phyloP scores from a whole-genome alignment of 2,888 invertebrate genomes.

The Coenonympha arcania region DNA sequence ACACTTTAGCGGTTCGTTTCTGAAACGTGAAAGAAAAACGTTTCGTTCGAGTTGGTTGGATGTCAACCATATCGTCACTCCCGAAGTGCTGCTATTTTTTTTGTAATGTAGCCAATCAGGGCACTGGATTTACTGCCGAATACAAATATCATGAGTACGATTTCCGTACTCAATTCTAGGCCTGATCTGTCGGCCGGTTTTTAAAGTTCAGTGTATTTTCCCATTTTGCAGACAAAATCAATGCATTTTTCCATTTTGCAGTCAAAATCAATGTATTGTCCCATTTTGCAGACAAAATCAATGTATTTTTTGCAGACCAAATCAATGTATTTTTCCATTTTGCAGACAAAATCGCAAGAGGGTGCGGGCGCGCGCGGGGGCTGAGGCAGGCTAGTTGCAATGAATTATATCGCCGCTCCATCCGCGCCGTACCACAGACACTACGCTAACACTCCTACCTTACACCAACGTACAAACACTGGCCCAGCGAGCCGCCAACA shows the following conservation, averaged over 20 bases:
- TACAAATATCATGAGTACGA: too few relatives aligned
- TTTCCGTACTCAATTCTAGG: too few relatives aligned
- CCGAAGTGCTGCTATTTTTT: too few relatives aligned
- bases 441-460: neutral
- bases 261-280: too few relatives aligned
- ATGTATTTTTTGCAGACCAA: neutral
- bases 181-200: too few relatives aligned
- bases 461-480: constrained; percentile 4
- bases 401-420: constrained; percentile 7
- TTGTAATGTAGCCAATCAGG: too few relatives aligned
- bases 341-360: constrained; percentile 28
- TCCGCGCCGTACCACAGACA: constrained; percentile 6
- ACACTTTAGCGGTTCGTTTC: too few relatives aligned
- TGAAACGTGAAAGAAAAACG: too few relatives aligned
- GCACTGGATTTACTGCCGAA: too few relatives aligned
- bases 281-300: neutral
- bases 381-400: constrained; percentile 22
- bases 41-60: too few relatives aligned
- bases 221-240: neutral
- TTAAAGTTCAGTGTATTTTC: too few relatives aligned
- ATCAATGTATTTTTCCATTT: constrained; percentile 3
- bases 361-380: constrained; percentile 28
- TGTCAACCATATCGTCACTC: too few relatives aligned
- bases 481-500: neutral
- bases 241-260: constrained; percentile 21